These are phyloP conservation scores for Lingula anatina DNA, from an alignment of 2,888 invertebrate genomes.

Conservation along the genomic window DNA sequence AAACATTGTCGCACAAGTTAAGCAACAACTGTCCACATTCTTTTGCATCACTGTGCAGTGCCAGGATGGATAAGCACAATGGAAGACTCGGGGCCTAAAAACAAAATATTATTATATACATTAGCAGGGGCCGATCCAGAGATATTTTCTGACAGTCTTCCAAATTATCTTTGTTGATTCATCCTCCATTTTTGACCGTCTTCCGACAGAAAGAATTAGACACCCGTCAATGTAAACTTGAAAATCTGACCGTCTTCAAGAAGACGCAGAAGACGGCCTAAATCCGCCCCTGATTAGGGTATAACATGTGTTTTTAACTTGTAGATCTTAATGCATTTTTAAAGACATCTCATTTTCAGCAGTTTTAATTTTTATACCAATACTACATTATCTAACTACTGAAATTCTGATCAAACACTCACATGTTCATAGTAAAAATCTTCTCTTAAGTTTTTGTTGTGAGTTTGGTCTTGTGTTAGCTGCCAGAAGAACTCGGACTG, in stretches of 20 bases:
- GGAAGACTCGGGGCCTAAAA: slow-evolving; percentile 78
- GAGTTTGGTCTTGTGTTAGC: slow-evolving; percentile 60
- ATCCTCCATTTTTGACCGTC: no score
- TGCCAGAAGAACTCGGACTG: slow-evolving; percentile 65
- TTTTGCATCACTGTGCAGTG: slow-evolving; percentile 61
- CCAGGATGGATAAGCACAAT: slow-evolving; percentile 76
- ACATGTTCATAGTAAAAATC: slow-evolving; percentile 79
- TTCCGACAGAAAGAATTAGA: no score
- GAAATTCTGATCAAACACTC: slow-evolving; percentile 1
- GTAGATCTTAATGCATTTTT: no score
- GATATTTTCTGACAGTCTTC: no score
- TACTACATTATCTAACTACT: background rate
- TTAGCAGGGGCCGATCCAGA: no score
- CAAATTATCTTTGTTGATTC: no score
- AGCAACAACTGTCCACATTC: slow-evolving; percentile 50
- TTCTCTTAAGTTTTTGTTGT: slow-evolving; percentile 70
- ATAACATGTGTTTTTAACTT: no score
- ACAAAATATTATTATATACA: no score
- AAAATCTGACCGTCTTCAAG: no score
- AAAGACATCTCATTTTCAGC: background rate
- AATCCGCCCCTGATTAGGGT: no score
- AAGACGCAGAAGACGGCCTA: no score
- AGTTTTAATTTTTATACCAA: background rate
- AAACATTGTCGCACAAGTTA: slow-evolving; percentile 50
- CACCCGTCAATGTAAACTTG: no score